A percentile compares a stretch with the other conserved stretches of the same genome.
These are phyloP conservation scores for Gadus chalcogrammus DNA, from an alignment of 2,113 vertebrate species.

Conservation along the genomic window DNA sequence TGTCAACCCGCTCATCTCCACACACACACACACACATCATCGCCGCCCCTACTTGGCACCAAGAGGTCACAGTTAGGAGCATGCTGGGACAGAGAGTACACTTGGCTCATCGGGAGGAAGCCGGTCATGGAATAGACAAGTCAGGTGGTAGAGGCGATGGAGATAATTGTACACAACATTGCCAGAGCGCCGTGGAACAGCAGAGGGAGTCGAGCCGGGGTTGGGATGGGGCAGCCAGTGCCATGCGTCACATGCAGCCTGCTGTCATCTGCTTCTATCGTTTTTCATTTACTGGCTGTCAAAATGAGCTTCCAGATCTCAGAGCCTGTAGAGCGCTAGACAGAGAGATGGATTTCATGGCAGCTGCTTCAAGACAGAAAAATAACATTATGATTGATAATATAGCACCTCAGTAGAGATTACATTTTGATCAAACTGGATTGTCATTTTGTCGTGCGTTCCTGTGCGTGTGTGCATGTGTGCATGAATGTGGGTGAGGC, in stretches of 20 bases:
- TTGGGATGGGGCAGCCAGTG: slow-evolving; percentile 4
- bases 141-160: too few relatives aligned
- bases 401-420: background rate
- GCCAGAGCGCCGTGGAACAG: background rate
- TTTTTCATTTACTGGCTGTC: slow-evolving; percentile 42
- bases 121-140: background rate
- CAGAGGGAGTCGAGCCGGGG: slow-evolving; percentile 21
- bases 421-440: background rate
- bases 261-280: slow-evolving; percentile 52
- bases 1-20: too few relatives aligned
- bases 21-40: background rate
- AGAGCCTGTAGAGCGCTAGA: slow-evolving; percentile 10
- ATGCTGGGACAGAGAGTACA: background rate
- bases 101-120: background rate
- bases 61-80: slow-evolving; percentile 21
- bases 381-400: slow-evolving; percentile 10
- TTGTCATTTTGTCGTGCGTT: slow-evolving; percentile 9
- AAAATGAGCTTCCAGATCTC: slow-evolving; percentile 29
- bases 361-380: slow-evolving; percentile 13
- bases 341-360: slow-evolving; percentile 18
- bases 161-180: background rate
- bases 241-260: slow-evolving; percentile 23
- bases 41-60: slow-evolving; percentile 20
- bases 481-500: slow-evolving; percentile 6
- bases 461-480: background rate